Evolutionary conservation across 2,888 invertebrate genomes (phyloP), one percentile per base, ranked within the genome.

Genomic region (Rotaria sp.): DNA sequence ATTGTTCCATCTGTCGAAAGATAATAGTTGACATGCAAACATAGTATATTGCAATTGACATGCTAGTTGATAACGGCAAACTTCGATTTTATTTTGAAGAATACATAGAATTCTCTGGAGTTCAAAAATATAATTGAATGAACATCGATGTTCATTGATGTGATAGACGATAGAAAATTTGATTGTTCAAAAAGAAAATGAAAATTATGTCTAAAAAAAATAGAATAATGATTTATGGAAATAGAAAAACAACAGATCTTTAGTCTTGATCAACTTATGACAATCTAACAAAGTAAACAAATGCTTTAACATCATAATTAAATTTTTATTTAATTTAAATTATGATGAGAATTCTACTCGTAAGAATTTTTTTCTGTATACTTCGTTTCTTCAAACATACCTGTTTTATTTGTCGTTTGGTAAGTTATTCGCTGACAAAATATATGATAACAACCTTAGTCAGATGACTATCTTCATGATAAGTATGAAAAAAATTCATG

Each of bases 11-110:
- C 67, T 67, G 67, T 67, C 67, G 21, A 30, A 67, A 38, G 67
- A 67, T 67, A 67, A 35, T 38, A 67, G 67, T 67, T 67, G 67
- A 67, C 67, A 67, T 67, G 67, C 67, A 67, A 67, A 67, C 67
- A 67, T 35, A 4, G 21, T 30, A 67, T 67, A 67, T 35, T 67
- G 35, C 35, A 15, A 67, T 21, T 67, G 67, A 67, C 35, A 35
- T 67, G 30, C 38, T 67, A 67, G 18, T 35, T 67, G 67, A 67
- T 67, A 67, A 38, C 67, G 35, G 10, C 15, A 59, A 59, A 59
- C 15, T 35, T 67, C 35, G 35, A 67, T 59, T 30, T 11, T n/a
- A n/a, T 59, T 59, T 30, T 15, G 10, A 55, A 55, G 26, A 26
- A 55, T 26, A 55, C 26, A 30, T 30, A 10, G n/a, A 59, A 59